Evolutionary conservation across 35 echinoderm and acorn worm species (phyloP).

Genomic region (Antedon bifida): DNA sequence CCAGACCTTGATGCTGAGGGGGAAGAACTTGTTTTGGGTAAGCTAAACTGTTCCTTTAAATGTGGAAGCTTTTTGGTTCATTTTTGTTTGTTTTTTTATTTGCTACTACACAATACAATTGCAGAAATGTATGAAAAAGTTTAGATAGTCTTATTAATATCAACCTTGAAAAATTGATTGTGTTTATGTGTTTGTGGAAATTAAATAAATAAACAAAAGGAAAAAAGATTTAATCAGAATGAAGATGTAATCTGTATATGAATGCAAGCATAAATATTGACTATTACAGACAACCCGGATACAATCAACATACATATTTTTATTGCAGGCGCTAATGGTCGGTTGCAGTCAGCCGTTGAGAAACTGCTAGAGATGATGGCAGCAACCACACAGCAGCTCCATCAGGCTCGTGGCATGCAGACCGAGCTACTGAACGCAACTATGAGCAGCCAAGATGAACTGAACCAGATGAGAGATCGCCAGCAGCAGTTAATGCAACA

Average conservation of each 20-base stretch:
- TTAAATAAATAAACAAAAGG: no score
- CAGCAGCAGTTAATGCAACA: conserved; percentile 24
- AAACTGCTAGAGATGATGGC: conserved; percentile 52
- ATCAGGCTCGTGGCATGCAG: conserved; percentile 35
- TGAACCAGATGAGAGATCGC: conserved; percentile 28
- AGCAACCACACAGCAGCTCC: conserved; percentile 28
- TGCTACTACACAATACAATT: neutral
- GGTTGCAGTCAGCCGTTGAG: conserved; percentile 65
- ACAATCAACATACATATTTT: no score
- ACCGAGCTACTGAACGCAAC: conserved; percentile 28
- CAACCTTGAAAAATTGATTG: no score
- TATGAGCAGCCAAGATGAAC: conserved; percentile 24
- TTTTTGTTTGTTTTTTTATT: no score
- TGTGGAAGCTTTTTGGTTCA: neutral
- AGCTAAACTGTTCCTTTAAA: conserved; percentile 4
- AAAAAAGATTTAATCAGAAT: no score
- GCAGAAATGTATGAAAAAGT: neutral
- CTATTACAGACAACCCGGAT: no score
- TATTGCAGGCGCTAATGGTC: conserved; percentile 40
- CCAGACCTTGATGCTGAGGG: conserved; percentile 83
- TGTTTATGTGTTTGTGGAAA: no score
- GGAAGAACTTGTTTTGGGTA: conserved; percentile 77
- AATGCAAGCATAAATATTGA: no score
- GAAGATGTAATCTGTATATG: no score
- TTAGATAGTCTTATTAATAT: no score